Evolutionary conservation across 2,888 invertebrate species (phyloP), one percentile per base, ranked within the genome.

Genomic region (Oscheius sp.): DNA sequence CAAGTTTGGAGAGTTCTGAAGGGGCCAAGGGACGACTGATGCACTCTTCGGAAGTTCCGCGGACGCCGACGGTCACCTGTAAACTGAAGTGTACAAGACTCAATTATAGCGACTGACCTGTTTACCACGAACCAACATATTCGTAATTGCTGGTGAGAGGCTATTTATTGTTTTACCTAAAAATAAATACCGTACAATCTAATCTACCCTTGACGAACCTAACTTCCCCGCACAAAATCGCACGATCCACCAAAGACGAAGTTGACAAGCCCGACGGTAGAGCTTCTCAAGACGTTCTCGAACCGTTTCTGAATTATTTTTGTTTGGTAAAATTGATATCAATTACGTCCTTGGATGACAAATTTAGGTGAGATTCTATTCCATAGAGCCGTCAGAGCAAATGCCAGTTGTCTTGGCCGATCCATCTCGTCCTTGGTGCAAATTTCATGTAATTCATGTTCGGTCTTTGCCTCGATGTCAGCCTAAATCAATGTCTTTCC

Each of bases 1-100:
- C 93, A 7, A 96, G 94, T 29, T 93, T 93, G 87, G 95, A 93
- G 70, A 99, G 95, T 90, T 97, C 97, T 1, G 93, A 93, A 0
- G 99, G 99, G 0, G 96, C 95, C 93, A 97, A 93, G 0, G 99
- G 99, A 88, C 96, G 96, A 89, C 96, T 96, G 87, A 99, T 94
- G n/a, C 95, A 94, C 0, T 95, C 94, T 90, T 98, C 98, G 85
- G 95, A 93, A 21, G 74, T 75, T n/a, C 69, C 69, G 25, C 78
- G 66, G 9, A 76, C 75, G 3, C 81, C 83, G 29, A 82, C 56
- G 3, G 84, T 82, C 23, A 84, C 79, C 75, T 80, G 41, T 6
- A 59, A 59, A 29, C n/a, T 41, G 41, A 16, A 29, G 25, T 2
- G 25, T 13, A n/a, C 12, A 21, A 23, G 0, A 23, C 61, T 61